A percentile compares a stretch with the other conserved stretches of the same genome.
These are phyloP conservation scores for Fistularia commersonii DNA, from an alignment of 2,797 vertebrate species.

Conservation along the genomic window DNA sequence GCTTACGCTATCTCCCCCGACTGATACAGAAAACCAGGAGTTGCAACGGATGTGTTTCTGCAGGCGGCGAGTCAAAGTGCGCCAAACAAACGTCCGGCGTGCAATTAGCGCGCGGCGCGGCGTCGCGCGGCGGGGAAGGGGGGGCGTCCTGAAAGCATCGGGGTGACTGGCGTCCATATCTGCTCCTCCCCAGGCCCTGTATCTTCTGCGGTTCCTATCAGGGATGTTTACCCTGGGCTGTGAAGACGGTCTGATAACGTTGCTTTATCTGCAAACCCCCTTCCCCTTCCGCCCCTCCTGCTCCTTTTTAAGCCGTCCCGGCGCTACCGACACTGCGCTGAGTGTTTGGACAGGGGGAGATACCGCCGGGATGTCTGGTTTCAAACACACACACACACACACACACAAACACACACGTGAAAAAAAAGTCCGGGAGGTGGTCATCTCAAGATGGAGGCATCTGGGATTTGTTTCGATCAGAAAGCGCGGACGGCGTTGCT, in stretches of 20 bases:
- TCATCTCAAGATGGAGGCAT: neutral
- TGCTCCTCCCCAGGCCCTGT: conserved; percentile 22
- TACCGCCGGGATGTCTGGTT: conserved; percentile 69
- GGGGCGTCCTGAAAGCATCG: conserved; percentile 52
- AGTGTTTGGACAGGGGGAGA: conserved; percentile 73
- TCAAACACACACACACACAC: conserved; percentile 51
- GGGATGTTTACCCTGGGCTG: conserved; percentile 68
- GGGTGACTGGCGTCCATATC: conserved; percentile 48
- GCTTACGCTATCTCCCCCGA: conserved; percentile 46
- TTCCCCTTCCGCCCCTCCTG: too few relatives aligned
- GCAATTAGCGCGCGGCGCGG: conserved; percentile 47
- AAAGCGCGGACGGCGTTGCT: too few relatives aligned
- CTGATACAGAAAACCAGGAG: too few relatives aligned
- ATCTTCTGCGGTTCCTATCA: conserved; percentile 62
- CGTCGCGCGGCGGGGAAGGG: conserved; percentile 47
- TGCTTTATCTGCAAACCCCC: conserved; percentile 61
- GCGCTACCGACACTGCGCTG: conserved; percentile 67
- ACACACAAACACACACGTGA: neutral
- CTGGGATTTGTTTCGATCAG: neutral
- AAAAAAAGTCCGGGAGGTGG: neutral
- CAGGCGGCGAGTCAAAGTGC: too few relatives aligned
- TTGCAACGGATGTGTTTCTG: too few relatives aligned
- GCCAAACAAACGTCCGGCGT: conserved; percentile 61
- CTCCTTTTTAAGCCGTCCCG: conserved; percentile 65
- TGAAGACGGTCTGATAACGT: conserved; percentile 69